Percentiles rank a stretch among this genome's conserved stretches.
phyloP scores from a whole-genome alignment of 1,140 invertebrate species.

The Metaphire vulgaris region DNA sequence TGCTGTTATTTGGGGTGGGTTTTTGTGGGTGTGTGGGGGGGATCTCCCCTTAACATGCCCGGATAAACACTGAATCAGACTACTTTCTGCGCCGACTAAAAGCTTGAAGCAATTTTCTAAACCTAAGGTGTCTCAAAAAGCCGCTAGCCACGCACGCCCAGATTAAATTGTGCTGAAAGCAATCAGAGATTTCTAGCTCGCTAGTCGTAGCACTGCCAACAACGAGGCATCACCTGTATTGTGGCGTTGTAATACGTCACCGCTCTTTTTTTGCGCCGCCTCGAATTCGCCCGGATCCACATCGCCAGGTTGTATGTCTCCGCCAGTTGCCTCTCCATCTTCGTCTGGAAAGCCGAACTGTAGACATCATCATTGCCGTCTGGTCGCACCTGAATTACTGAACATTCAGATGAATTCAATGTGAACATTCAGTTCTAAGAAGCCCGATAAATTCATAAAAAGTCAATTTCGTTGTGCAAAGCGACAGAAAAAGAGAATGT shows the following conservation, averaged over 20 bases:
- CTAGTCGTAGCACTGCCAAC: too few relatives aligned
- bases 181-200: too few relatives aligned
- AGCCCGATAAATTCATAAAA: background rate
- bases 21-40: too few relatives aligned
- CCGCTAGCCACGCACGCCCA: too few relatives aligned
- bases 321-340: background rate
- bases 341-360: background rate
- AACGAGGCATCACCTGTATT: background rate
- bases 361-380: background rate
- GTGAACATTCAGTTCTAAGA: too few relatives aligned
- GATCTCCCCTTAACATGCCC: too few relatives aligned
- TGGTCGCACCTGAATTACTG: background rate
- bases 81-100: too few relatives aligned
- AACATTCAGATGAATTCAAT: background rate
- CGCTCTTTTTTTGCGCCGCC: background rate
- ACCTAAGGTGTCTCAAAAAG: too few relatives aligned
- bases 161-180: too few relatives aligned
- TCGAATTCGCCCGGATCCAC: background rate
- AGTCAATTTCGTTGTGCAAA: background rate
- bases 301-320: background rate
- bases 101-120: too few relatives aligned
- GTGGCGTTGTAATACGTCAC: background rate
- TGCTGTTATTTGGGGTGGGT: too few relatives aligned
- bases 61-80: too few relatives aligned
- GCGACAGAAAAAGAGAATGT: background rate